These are phyloP conservation scores for Ochotona princeps DNA, from an alignment of 2,113 vertebrate species.

Conservation along the genomic window DNA sequence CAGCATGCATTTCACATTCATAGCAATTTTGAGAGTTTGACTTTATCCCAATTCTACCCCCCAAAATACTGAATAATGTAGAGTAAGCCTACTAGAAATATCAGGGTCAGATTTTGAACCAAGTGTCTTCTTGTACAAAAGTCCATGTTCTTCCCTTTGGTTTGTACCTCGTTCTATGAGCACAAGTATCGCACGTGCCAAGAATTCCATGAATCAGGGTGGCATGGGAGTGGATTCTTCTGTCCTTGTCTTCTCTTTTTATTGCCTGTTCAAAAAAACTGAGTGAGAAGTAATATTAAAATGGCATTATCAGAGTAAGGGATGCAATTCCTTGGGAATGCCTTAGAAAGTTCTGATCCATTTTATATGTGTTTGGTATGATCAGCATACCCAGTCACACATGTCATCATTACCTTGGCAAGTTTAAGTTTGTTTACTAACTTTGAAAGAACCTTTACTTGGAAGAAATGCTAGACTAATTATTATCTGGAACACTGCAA, in stretches of 20 bases:
- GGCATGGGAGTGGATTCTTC: neutral
- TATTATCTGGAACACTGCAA: neutral
- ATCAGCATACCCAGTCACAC: neutral
- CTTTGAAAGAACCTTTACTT: neutral
- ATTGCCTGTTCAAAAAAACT: neutral
- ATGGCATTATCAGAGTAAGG: neutral
- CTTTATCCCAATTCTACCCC: neutral
- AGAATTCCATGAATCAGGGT: neutral
- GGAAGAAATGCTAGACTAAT: neutral
- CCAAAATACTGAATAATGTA: neutral
- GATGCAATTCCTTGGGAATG: too few species aligned
- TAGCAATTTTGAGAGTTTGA: neutral
- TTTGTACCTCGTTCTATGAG: neutral
- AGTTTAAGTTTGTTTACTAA: neutral
- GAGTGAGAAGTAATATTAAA: neutral
- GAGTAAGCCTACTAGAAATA: neutral
- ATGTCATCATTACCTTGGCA: neutral
- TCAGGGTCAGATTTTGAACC: neutral
- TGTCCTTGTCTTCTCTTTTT: neutral
- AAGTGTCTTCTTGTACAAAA: neutral
- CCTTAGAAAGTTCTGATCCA: neutral
- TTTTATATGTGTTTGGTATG: neutral
- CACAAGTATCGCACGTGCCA: too few species aligned
- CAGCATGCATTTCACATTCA: neutral
- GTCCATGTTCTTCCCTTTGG: rapidly evolving